phyloP scores from a whole-genome alignment of 1,140 invertebrate genomes.

The Drosophila bifasciata region DNA sequence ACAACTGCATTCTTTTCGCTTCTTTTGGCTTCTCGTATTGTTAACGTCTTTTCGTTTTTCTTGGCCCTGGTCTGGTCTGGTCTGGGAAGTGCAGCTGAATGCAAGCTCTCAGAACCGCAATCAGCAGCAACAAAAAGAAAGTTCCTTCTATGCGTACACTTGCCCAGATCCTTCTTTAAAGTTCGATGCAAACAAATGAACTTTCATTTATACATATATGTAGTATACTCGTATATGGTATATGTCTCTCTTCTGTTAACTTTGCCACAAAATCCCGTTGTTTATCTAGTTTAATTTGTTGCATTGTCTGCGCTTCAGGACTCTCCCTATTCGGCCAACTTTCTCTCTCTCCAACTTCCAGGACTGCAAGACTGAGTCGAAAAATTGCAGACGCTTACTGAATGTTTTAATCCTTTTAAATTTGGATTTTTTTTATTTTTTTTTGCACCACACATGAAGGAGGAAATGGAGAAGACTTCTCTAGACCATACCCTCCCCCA shows the following conservation, averaged over 20 bases:
- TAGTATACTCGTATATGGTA: not conserved
- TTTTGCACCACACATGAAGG: constrained; percentile 51
- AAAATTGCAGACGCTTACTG: constrained; percentile 52
- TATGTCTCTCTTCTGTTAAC: not conserved
- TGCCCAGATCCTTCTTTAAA: not conserved
- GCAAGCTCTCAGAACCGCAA: constrained; percentile 1
- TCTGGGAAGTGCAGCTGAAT: constrained; percentile 9
- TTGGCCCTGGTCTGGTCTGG: constrained; percentile 43
- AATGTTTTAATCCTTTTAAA: constrained; percentile 76
- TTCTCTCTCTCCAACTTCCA: not conserved
- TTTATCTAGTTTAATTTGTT: constrained; percentile 64
- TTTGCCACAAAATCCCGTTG: constrained; percentile 19
- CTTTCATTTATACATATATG: constrained; percentile 17
- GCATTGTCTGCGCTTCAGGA: constrained; percentile 15
- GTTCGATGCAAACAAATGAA: constrained; percentile 25
- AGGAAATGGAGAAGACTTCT: constrained; percentile 37
- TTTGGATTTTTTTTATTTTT: constrained; percentile 66
- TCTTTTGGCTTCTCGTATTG: constrained; percentile 54
- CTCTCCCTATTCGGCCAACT: constrained; percentile 12
- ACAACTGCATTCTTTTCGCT: constrained; percentile 58
- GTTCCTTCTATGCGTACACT: not conserved
- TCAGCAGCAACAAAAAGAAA: constrained; percentile 12
- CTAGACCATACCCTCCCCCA: constrained; percentile 9
- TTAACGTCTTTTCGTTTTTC: constrained; percentile 55
- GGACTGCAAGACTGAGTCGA: constrained; percentile 30